Evolutionary conservation across 2,113 vertebrate species (phyloP).

Genomic region (Suricata suricatta): DNA sequence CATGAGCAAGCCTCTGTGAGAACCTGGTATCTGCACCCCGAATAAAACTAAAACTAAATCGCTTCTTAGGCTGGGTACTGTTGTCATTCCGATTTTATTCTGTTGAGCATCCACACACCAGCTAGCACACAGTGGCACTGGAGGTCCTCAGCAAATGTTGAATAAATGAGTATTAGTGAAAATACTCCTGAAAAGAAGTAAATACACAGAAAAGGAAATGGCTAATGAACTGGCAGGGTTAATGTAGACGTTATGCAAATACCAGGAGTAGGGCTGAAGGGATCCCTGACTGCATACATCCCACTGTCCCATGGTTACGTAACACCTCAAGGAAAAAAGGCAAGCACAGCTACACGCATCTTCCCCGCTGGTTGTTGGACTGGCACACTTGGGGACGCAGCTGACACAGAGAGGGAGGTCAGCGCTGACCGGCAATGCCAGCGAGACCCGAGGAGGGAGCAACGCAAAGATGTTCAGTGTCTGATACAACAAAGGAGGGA

Average conservation of each 20-base stretch:
- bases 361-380: background rate
- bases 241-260: background rate
- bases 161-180: background rate
- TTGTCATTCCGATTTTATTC: background rate
- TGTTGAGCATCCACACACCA: background rate
- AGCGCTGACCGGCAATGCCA: background rate
- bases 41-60: conserved; percentile 30
- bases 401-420: background rate
- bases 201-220: background rate
- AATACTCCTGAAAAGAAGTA: conserved; percentile 19
- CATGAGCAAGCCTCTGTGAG: background rate
- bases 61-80: background rate
- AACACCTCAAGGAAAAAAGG: background rate
- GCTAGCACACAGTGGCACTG: background rate
- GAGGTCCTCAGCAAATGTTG: background rate
- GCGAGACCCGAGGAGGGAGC: background rate
- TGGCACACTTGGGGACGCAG: background rate
- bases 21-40: background rate
- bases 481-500: background rate
- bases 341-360: background rate
- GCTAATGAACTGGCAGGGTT: background rate
- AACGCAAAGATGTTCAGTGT: background rate
- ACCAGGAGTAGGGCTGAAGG: background rate
- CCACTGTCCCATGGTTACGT: background rate
- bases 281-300: background rate